phyloP scores from a whole-genome alignment of 2,888 invertebrate genomes.

The Pomacea canaliculata region DNA sequence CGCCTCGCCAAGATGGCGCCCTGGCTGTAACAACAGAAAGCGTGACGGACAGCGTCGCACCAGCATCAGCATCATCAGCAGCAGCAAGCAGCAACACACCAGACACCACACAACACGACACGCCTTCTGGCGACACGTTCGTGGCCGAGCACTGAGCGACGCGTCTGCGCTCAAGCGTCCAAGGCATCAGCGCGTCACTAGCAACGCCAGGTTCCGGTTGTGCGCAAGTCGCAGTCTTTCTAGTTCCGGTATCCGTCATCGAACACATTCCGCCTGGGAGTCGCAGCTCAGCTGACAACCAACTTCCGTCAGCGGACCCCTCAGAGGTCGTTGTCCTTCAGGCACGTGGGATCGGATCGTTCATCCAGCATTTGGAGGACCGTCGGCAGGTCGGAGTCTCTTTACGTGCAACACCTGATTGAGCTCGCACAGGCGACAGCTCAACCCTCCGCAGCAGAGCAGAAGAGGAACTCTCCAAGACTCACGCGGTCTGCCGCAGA shows the following conservation, averaged over 20 bases:
- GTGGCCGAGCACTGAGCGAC: slow-evolving; percentile 16
- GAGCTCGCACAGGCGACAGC: not conserved
- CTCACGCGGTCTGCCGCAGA: not conserved
- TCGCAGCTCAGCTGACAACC: not conserved
- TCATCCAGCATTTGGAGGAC: not conserved
- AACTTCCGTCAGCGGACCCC: not conserved
- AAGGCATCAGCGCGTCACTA: not conserved
- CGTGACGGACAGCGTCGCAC: not conserved
- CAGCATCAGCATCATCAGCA: slow-evolving; percentile 1
- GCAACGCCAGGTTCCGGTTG: not conserved
- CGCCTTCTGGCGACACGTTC: slow-evolving; percentile 1
- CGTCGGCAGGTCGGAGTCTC: not conserved
- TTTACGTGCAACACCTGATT: not conserved
- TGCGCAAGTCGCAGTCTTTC: not conserved
- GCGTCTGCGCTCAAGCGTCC: not conserved
- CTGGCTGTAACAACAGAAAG: not conserved
- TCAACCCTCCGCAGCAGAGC: not conserved
- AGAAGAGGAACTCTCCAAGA: not conserved
- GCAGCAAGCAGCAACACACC: not conserved
- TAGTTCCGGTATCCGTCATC: not conserved
- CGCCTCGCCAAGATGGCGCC: not conserved
- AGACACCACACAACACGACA: not conserved
- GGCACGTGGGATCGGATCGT: not conserved
- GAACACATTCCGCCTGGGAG: not conserved
- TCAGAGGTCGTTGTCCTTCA: not conserved